A percentile compares a stretch with the other conserved stretches of the same genome.
Conservation (phyloP, 2,888 invertebrate species). For the Apotomis capreana region DNA sequence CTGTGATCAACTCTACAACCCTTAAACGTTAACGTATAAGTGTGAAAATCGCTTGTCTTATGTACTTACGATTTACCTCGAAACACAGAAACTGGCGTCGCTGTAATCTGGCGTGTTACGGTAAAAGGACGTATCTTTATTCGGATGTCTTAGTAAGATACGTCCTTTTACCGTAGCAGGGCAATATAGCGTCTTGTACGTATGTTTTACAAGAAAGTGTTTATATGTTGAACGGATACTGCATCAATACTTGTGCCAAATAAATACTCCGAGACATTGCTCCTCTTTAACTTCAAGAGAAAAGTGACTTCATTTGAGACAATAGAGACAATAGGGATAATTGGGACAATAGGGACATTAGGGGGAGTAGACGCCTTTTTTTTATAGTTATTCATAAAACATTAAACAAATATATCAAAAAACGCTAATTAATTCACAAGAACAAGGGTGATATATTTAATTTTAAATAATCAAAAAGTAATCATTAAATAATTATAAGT, state of each 20-base stretch:
- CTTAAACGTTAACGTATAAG: neutral
- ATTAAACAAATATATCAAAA: too few relatives aligned
- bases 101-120: constrained; percentile 3
- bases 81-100: constrained; percentile 23
- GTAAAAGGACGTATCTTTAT: neutral
- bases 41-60: constrained; percentile 12
- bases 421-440: too few relatives aligned
- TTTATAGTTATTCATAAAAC: too few relatives aligned
- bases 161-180: too few relatives aligned
- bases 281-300: neutral
- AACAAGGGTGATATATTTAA: too few relatives aligned
- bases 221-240: constrained; percentile 9
- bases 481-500: too few relatives aligned
- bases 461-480: too few relatives aligned
- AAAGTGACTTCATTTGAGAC: neutral
- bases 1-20: neutral
- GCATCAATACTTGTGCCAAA: neutral
- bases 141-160: too few relatives aligned
- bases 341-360: too few relatives aligned
- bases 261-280: neutral
- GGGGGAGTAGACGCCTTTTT: too few relatives aligned
- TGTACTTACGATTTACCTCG: constrained; percentile 38
- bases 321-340: too few relatives aligned
- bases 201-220: constrained; percentile 28
- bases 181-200: constrained; percentile 2